phyloP scores from a whole-genome alignment of 2,113 vertebrate genomes.

The Tretioscincus oriximinensis region DNA sequence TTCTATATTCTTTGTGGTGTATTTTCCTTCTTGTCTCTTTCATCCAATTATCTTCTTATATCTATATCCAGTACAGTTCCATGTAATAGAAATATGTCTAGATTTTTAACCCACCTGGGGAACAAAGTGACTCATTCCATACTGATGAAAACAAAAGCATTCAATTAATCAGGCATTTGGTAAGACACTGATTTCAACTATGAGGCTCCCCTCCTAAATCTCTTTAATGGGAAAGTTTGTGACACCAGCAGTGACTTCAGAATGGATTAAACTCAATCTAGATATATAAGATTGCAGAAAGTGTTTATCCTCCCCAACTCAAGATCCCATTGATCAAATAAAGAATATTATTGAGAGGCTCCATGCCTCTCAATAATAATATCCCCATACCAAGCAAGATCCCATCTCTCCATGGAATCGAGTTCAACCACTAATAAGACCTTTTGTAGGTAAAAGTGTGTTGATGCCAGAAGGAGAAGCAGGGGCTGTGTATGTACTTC shows the following conservation, averaged over 20 bases:
- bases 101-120: no score
- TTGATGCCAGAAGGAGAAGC: conserved; percentile 36
- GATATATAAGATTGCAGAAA: not conserved
- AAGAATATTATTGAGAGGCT: no score
- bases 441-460: conserved; percentile 27
- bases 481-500: no score
- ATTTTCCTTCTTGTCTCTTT: no score
- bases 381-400: conserved; percentile 27
- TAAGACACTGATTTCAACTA: not conserved
- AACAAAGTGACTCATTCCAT: no score
- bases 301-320: not conserved
- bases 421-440: conserved; percentile 34
- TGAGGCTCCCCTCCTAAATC: not conserved
- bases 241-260: not conserved
- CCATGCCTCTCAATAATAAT: rapidly evolving
- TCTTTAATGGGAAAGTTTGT: not conserved
- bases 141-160: not conserved
- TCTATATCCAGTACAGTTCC: no score
- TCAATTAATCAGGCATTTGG: not conserved
- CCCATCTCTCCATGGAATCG: conserved; percentile 28
- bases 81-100: no score
- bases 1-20: no score
- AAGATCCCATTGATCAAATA: conserved; percentile 5
- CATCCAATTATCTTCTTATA: no score
- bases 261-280: not conserved